Percentiles rank a stretch among this genome's conserved stretches.
Conservation (phyloP, 2,113 vertebrate species). For the Tursiops truncatus region DNA sequence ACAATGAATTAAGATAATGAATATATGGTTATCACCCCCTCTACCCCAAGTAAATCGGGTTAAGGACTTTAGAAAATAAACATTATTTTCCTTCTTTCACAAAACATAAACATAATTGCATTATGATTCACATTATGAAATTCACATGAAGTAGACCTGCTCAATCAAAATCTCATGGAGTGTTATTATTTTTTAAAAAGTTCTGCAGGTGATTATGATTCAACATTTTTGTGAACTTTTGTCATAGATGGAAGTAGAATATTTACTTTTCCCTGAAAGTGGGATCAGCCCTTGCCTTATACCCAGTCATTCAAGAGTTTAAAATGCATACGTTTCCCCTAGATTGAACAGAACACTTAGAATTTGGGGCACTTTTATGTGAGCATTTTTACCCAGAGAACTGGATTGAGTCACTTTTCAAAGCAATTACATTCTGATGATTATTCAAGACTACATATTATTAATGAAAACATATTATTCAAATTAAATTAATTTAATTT, state of each 20-base stretch:
- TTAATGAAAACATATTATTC: slow-evolving; percentile 19
- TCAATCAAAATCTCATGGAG: not conserved
- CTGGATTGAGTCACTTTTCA: not conserved
- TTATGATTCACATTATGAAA: not conserved
- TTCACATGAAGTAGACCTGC: not conserved
- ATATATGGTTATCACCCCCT: not conserved
- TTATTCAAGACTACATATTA: not conserved
- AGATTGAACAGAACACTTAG: not conserved
- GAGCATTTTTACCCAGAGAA: not conserved
- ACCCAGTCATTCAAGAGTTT: not conserved
- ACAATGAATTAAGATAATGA: not conserved
- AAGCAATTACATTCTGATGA: not conserved
- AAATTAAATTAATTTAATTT: slow-evolving; percentile 9
- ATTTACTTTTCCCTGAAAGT: not conserved
- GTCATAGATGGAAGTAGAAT: not conserved
- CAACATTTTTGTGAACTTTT: not conserved
- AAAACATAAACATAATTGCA: not conserved
- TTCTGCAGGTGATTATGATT: not conserved
- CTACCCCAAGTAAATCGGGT: not conserved
- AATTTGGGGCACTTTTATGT: not conserved
- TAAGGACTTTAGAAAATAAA: slow-evolving; percentile 28
- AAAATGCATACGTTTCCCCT: not conserved
- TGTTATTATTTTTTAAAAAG: not conserved
- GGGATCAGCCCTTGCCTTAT: not conserved
- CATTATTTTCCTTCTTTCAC: not conserved